Evolutionary conservation across 2,113 vertebrate species (phyloP).

Genomic region (Piprites chloris): DNA sequence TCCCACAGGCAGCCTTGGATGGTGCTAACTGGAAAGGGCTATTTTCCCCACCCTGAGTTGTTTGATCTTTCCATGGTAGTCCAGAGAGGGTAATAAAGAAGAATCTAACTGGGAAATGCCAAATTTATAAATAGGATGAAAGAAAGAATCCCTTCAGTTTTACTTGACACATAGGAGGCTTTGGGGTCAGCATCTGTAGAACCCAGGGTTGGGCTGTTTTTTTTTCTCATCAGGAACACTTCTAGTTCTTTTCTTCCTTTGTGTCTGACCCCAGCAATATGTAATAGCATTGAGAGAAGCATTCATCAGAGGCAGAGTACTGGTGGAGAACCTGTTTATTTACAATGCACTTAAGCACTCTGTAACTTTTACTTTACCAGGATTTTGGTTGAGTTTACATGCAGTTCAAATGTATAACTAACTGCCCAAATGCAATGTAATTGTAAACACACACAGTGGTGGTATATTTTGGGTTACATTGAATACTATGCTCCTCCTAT

Average conservation of each 20-base stretch:
- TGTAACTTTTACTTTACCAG: constrained; percentile 44
- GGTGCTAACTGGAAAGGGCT: constrained; percentile 8
- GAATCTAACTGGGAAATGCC: background rate
- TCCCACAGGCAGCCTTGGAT: background rate
- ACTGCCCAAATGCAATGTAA: constrained; percentile 22
- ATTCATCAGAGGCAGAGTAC: constrained; percentile 17
- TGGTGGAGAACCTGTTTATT: constrained; percentile 55
- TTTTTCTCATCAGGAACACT: background rate
- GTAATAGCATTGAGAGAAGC: background rate
- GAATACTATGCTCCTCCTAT: background rate
- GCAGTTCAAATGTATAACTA: constrained; percentile 6
- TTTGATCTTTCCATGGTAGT: background rate
- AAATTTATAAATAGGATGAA: background rate
- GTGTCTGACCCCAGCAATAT: background rate
- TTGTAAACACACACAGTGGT: constrained; percentile 26
- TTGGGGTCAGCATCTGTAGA: constrained; percentile 13
- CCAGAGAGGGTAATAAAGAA: background rate
- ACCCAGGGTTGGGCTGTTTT: background rate
- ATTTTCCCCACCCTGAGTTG: fast-evolving
- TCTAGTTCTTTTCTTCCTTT: background rate
- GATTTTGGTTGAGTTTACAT: constrained; percentile 55
- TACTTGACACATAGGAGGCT: background rate
- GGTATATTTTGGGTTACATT: background rate
- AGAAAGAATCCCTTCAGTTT: background rate
- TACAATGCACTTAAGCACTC: constrained; percentile 54